Evolutionary conservation across 2,888 invertebrate species (phyloP), one percentile per base, ranked within the genome.

Genomic region (Tuberolachnus salignus): DNA sequence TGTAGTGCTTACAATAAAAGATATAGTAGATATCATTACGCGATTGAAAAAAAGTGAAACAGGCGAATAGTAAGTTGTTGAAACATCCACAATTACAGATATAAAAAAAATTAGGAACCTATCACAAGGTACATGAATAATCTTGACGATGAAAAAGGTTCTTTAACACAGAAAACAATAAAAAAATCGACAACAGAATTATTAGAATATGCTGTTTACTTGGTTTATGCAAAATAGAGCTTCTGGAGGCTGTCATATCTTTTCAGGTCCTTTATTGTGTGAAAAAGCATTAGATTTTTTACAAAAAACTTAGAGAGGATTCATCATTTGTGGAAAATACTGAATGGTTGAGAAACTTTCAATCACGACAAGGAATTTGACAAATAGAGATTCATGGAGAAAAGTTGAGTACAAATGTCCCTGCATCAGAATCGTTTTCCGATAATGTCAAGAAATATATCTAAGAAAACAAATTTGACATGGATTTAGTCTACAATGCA

Each of bases 211-310:
- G 51, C 51, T 51, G n/a, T 51, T 16, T 51, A 51, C 13, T 13
- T 16, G 51, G 57, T 57, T 57, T 23, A 57, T 23, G 23, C 23
- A 51, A 51, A 51, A 51, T 3, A 51, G 51, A 72, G 53, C 78
- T 4, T 73, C 78, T 74, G 83, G 81, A 53, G n/a, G n/a, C 57
- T 72, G 11, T 81, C 80, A n/a, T n/a, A n/a, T n/a, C 19, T 81
- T 84, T 64, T 81, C 82, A 3, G 75, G 75, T 49, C 81, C 70
- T 44, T 44, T 63, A 19, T n/a, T 81, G n/a, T 75, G 81, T 71
- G 75, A 70, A 75, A 75, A 81, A 63, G 69, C 81, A n/a, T 34
- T 75, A 13, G 1, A 71, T n/a, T 8, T 63, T 81, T 21, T 66
- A 74, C 51, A 78, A 61, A 13, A 11, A 11, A 55, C 19, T 75